Base-by-base conservation (phyloP, 2,113 vertebrate genomes). In the Sinocyclocheilus maitianheensis region DNA sequence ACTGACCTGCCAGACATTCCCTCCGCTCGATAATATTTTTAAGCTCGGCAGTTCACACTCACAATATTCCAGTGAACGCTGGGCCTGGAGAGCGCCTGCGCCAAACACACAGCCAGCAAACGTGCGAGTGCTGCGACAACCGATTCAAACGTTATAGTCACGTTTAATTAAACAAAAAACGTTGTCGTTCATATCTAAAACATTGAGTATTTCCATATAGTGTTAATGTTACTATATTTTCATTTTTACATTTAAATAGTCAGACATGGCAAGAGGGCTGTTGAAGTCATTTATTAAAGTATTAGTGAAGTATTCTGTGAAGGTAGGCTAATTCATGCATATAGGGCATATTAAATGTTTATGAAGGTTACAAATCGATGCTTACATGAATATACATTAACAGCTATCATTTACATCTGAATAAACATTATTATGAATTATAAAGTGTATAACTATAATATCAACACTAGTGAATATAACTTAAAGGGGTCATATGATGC, bases 1-100 rank as follows among this genome's bases (percentile, higher is more conserved):
- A 98, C 97, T 94, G 97, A 98, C 94, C 97, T 96, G 93, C 97
- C 97, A 94, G 97, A 98, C 97, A 98, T 98, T 94, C 92, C 93
- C 93, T 93, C 93, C 92, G 91, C 94, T 90, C 91, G 89, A 79
- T 90, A 90, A 93, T 93, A 89, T 92, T 92, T 94, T 87, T 92
- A 94, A 93, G 93, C 94, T 95, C 94, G 94, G 94, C 93, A 93
- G 91, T 90, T 94, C 92, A 93, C 92, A 94, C 67, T 20, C 26
- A 30, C 2, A 34, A 34, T 34, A 34, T 34, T 34, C 2, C 30
- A 34, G 30, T 34, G 30, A 34, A 34, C 30, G 30, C 30, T 34
- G 30, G 30, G 30, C 30, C 30, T 2, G 30, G 30, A 34, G 30
- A 34, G 30, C 30, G 30, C 30, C 30, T 34, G 30, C 30, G 30